Evolutionary conservation across 2,797 vertebrate genomes (phyloP), one percentile per base, ranked within the genome.

Genomic region (Catostomus latipinnis): DNA sequence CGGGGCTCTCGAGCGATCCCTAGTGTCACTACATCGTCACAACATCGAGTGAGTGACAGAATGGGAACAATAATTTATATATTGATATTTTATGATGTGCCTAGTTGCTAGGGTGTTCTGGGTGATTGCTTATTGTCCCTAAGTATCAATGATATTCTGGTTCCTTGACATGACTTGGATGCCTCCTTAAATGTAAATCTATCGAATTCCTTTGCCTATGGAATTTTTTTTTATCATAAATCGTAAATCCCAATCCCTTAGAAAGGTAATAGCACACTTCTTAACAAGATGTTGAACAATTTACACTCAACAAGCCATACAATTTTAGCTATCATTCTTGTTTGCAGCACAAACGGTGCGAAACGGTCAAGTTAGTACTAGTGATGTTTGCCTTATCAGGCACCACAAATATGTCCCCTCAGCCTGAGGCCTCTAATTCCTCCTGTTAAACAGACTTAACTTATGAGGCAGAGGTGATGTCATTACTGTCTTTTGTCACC

Each of bases 401-500:
- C 8, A 7, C 6, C n/a, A 63, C 16, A 18, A 60, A 62, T 43
- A 45, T 8, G 60, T 63, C 61, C 8, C 43, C 54, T 61, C 5
- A 22, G 60, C 18, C 8, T 86, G 84, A 76, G 74, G 69, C 78
- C 76, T 72, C 83, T 63, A 85, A 85, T 81, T 56, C 68, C 50
- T 73, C 65, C 84, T 82, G 80, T 63, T 78, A 76, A 62, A 71
- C 83, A 22, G 67, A 16, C 57, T 62, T 9, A n/a, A 61, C 14
- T 62, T 58, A 65, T 77, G 67, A 58, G 69, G 84, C 56, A 53
- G 45, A 5, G 82, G 86, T 93, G 91, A 92, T 87, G 90, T 93
- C 92, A 92, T 88, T 78, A 80, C 68, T 56, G 56, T n/a, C 71
- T 63, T 83, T 85, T 80, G 79, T 88, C 78, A 45, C 71, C n/a